These are phyloP conservation scores for Epirrita christyi DNA, from an alignment of 2,888 invertebrate species.

Conservation along the genomic window DNA sequence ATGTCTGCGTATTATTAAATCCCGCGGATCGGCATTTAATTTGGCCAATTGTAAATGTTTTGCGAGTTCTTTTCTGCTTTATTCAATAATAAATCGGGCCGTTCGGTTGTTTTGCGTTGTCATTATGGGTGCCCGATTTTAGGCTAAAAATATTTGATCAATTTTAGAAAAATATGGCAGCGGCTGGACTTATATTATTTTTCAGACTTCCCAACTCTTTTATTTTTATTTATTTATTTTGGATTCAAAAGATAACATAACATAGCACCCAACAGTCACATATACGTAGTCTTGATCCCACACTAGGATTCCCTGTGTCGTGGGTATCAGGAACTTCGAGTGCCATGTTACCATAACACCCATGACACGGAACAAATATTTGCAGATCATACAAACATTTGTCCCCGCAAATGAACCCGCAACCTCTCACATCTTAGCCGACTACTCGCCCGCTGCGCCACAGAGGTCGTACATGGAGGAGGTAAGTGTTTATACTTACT, in stretches of 20 bases:
- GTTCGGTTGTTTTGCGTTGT: slow-evolving; percentile 4
- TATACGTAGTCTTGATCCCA: too few relatives aligned
- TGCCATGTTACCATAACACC: too few relatives aligned
- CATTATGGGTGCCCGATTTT: slow-evolving; percentile 6
- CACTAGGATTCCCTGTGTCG: too few relatives aligned
- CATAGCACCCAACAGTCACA: too few relatives aligned
- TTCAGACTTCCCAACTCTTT: neutral
- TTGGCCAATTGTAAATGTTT: slow-evolving; percentile 38
- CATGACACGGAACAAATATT: too few relatives aligned
- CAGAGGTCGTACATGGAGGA: too few relatives aligned
- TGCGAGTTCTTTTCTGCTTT: slow-evolving; percentile 31
- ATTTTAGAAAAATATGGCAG: neutral
- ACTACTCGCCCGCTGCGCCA: too few relatives aligned
- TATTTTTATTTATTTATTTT: neutral
- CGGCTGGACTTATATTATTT: neutral
- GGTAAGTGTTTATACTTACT: too few relatives aligned
- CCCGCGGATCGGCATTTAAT: slow-evolving; percentile 51
- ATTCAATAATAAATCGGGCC: slow-evolving; percentile 18
- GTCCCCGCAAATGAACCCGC: too few relatives aligned
- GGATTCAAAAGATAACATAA: neutral
- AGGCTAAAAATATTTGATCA: neutral
- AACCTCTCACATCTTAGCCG: too few relatives aligned
- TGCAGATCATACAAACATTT: too few relatives aligned
- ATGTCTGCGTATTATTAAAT: slow-evolving; percentile 52
- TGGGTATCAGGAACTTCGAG: too few relatives aligned